A percentile compares a stretch with the other conserved stretches of the same genome.
phyloP scores from a whole-genome alignment of 2,888 invertebrate species.

The Acleris holmiana region DNA sequence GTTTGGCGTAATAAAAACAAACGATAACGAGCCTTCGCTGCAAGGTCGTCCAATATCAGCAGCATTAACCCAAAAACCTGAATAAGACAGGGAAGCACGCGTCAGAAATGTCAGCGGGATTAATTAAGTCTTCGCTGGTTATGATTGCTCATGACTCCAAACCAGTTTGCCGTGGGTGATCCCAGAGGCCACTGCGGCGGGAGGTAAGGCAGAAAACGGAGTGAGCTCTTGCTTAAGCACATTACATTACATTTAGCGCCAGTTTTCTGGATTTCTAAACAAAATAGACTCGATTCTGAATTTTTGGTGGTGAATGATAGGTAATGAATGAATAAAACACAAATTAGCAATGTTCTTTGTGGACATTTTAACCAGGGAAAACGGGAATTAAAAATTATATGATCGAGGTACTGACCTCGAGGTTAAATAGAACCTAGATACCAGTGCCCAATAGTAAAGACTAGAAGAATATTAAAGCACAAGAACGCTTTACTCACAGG shows the following conservation, averaged over 20 bases:
- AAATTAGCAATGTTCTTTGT: too few species aligned
- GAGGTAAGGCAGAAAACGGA: conserved; percentile 42
- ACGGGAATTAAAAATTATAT: too few species aligned
- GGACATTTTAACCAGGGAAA: too few species aligned
- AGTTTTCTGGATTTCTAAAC: too few species aligned
- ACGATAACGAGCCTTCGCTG: conserved; percentile 52
- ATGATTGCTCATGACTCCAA: conserved; percentile 53
- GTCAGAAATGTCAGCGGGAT: conserved; percentile 54
- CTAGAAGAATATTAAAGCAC: too few species aligned
- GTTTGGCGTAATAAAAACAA: not conserved
- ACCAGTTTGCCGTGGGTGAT: conserved; percentile 59
- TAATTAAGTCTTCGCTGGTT: conserved; percentile 59
- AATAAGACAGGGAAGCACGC: conserved; percentile 37
- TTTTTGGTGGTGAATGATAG: too few species aligned
- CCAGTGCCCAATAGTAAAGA: too few species aligned
- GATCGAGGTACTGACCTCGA: too few species aligned
- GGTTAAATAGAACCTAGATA: too few species aligned
- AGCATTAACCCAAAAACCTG: conserved; percentile 59
- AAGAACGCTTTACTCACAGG: too few species aligned
- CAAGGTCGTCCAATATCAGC: conserved; percentile 53
- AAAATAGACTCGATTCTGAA: too few species aligned
- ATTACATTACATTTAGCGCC: not conserved
- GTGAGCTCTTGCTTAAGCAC: not conserved
- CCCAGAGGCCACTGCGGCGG: conserved; percentile 56
- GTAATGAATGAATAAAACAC: too few species aligned